Evolutionary conservation across 2,888 invertebrate species (phyloP).

Genomic region (Timema podura): DNA sequence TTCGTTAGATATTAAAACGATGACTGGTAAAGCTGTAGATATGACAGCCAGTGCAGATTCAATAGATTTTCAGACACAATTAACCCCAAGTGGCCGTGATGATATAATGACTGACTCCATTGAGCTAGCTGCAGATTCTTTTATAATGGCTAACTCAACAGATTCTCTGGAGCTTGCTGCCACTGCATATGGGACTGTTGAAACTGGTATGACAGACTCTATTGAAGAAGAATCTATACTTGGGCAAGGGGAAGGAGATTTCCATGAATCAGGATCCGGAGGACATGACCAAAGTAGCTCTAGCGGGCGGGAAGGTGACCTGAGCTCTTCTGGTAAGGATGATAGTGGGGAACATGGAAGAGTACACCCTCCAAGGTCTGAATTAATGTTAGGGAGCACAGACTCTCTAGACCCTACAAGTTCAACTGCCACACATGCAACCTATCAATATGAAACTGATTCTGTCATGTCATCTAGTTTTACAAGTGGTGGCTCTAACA

Average conservation of each 20-base stretch:
- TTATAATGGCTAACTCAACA: slow-evolving; percentile 48
- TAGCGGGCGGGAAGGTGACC: slow-evolving; percentile 47
- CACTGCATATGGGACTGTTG: slow-evolving; percentile 36
- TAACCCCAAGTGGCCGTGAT: slow-evolving; percentile 35
- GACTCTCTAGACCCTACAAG: slow-evolving; percentile 74
- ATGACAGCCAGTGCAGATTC: slow-evolving; percentile 44
- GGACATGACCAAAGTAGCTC: slow-evolving; percentile 47
- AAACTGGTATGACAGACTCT: slow-evolving; percentile 43
- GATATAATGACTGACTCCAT: slow-evolving; percentile 56
- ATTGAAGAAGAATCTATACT: slow-evolving; percentile 48
- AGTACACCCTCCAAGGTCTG: slow-evolving; percentile 40
- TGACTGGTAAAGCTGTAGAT: slow-evolving; percentile 41
- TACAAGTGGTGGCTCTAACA: slow-evolving; percentile 78
- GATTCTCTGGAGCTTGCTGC: slow-evolving; percentile 50
- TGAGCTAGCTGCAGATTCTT: slow-evolving; percentile 44
- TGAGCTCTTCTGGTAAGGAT: slow-evolving; percentile 46
- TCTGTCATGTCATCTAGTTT: slow-evolving; percentile 83
- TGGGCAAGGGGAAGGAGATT: slow-evolving; percentile 31
- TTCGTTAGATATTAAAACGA: slow-evolving; percentile 60
- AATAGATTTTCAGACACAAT: slow-evolving; percentile 46
- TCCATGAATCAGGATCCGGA: slow-evolving; percentile 33
- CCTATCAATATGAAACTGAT: slow-evolving; percentile 78
- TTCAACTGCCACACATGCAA: slow-evolving; percentile 76
- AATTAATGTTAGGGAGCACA: slow-evolving; percentile 59
- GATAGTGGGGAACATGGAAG: slow-evolving; percentile 41